phyloP scores from a whole-genome alignment of 37 sponge, comb jelly and placozoan genomes.

The Ianthella basta region DNA sequence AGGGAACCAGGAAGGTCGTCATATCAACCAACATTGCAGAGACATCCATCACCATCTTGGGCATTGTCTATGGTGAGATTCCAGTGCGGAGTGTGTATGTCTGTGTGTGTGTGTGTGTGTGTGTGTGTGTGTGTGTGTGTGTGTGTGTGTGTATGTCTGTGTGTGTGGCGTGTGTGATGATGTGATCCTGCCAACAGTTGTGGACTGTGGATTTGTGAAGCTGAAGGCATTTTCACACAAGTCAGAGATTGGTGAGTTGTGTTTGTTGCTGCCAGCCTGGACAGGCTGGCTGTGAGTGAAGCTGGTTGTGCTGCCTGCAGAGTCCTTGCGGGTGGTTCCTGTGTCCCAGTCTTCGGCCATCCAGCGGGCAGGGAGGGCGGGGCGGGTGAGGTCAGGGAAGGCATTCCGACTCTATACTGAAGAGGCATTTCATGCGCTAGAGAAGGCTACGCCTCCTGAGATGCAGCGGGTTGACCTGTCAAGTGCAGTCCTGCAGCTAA shows the following conservation, averaged over 20 bases:
- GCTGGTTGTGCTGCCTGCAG: conserved; percentile 29
- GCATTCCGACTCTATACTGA: conserved; percentile 77
- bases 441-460: conserved; percentile 68
- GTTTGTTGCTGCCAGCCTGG: neutral
- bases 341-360: conserved; percentile 86
- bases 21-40: conserved; percentile 96
- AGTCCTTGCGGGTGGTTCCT: conserved; percentile 86
- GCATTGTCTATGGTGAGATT: conserved; percentile 84
- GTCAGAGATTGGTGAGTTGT: conserved; percentile 64
- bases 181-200: conserved; percentile 46
- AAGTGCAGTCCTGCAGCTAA: conserved; percentile 85
- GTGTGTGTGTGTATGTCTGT: no score
- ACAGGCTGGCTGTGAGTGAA: neutral
- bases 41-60: conserved; percentile 88
- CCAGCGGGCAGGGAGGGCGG: conserved; percentile 92
- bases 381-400: conserved; percentile 89
- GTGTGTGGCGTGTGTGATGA: neutral
- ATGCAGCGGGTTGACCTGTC: conserved; percentile 83
- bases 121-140: no score
- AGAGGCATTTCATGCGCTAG: conserved; percentile 59
- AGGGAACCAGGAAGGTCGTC: conserved; percentile 70
- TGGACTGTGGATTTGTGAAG: conserved; percentile 97
- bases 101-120: no score
- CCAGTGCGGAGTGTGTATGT: no score
- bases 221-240: conserved; percentile 71